Percentiles rank a stretch among this genome's conserved stretches.
phyloP scores from a whole-genome alignment of 2,797 vertebrate species.

The Vultur gryphus region DNA sequence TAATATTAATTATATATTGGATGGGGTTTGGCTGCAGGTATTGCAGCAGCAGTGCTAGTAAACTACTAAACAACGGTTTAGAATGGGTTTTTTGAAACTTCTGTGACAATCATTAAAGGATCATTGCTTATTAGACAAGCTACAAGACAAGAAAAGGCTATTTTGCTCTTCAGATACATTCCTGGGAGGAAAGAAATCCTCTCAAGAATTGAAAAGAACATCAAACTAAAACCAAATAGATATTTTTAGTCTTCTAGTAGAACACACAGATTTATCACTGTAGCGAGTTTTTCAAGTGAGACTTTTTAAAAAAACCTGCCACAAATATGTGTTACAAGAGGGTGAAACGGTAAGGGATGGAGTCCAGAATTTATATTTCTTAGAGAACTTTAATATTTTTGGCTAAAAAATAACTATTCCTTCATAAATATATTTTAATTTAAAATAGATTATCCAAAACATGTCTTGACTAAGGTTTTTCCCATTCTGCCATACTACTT shows the following conservation, averaged over 20 bases:
- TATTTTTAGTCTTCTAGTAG: neutral
- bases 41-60: neutral
- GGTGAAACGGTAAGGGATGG: neutral
- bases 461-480: neutral
- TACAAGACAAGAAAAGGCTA: neutral
- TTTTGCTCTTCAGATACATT: neutral
- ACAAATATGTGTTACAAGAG: neutral
- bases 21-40: neutral
- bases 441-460: neutral
- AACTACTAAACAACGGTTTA: neutral
- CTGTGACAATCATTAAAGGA: neutral
- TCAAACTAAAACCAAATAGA: neutral
- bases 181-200: neutral
- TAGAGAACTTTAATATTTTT: neutral
- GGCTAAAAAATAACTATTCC: neutral
- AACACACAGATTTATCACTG: neutral
- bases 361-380: neutral
- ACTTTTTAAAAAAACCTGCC: neutral
- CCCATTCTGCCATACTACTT: neutral
- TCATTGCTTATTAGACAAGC: neutral
- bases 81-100: neutral
- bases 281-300: neutral
- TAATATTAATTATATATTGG: neutral
- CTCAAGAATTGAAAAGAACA: neutral
- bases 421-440: neutral